Percentiles rank a stretch among this genome's conserved stretches.
Conservation (phyloP, 2,797 vertebrate species). For the Mareca penelope region DNA sequence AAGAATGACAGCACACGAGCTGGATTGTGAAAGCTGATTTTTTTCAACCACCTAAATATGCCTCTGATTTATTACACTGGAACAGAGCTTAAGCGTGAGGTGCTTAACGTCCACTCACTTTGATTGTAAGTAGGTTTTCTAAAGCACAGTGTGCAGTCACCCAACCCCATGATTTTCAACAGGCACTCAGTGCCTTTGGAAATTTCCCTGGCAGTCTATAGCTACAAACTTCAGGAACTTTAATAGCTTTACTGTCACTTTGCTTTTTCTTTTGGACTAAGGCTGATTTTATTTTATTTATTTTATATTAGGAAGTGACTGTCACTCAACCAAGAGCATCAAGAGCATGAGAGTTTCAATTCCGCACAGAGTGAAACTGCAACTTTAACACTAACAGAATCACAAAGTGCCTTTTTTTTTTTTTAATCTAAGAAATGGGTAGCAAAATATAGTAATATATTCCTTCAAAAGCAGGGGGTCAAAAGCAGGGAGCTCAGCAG, state of each 20-base stretch:
- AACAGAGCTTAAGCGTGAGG: neutral
- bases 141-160: neutral
- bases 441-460: neutral
- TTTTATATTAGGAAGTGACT: neutral
- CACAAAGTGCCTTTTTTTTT: rapidly evolving
- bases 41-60: neutral
- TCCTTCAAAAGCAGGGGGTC: neutral
- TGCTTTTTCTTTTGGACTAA: neutral
- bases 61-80: neutral
- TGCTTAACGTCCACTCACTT: neutral
- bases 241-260: neutral
- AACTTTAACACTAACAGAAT: neutral
- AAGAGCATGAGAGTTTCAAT: slow-evolving; percentile 68
- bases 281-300: neutral
- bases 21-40: neutral
- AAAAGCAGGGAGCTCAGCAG: neutral
- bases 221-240: neutral
- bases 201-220: neutral
- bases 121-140: neutral
- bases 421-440: neutral
- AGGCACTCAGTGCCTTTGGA: neutral
- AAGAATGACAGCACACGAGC: neutral
- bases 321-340: neutral
- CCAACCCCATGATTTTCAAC: neutral
- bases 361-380: slow-evolving; percentile 69